phyloP scores from a whole-genome alignment of 2,113 vertebrate genomes.

The Mungos mungo region DNA sequence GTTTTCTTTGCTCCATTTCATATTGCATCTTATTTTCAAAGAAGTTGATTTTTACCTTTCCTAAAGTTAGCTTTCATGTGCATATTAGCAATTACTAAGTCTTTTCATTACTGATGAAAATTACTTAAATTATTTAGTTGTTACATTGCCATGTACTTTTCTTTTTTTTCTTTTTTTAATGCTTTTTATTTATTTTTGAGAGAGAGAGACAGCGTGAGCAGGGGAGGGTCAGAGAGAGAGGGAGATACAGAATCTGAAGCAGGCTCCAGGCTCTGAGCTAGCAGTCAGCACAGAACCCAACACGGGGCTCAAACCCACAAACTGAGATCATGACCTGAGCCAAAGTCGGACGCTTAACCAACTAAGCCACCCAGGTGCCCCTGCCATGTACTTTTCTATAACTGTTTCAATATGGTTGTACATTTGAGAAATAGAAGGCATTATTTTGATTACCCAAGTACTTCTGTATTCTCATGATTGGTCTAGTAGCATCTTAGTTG shows the following conservation, averaged over 20 bases:
- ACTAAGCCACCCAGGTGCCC: no score
- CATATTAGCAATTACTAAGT: background rate
- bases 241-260: no score
- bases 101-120: background rate
- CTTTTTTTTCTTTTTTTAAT: background rate
- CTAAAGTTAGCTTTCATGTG: conserved; percentile 41
- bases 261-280: no score
- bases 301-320: no score
- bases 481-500: background rate
- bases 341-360: no score
- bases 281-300: no score
- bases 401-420: background rate
- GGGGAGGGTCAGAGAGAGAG: no score
- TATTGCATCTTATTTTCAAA: background rate
- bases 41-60: background rate
- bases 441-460: background rate
- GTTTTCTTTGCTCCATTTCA: background rate
- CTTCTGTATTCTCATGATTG: background rate
- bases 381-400: background rate
- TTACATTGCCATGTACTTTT: background rate
- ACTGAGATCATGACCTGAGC: no score
- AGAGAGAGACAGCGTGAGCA: no score
- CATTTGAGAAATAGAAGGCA: background rate
- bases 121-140: conserved; percentile 25
- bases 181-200: no score